Conservation (phyloP, 1,140 invertebrate species). For the Oedothorax gibbosus region DNA sequence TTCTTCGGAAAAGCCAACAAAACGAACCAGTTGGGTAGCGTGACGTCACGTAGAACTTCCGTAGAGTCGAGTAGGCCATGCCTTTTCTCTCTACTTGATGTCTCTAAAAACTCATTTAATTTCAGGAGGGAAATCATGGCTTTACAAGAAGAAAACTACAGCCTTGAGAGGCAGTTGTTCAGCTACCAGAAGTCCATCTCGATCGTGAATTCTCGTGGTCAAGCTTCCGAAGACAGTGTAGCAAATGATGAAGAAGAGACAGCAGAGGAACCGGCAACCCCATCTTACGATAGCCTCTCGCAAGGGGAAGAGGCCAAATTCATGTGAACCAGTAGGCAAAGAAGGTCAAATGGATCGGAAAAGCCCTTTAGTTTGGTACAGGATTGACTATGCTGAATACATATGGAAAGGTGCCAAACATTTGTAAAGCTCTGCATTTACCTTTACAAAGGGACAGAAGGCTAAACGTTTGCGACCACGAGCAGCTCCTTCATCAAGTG, state of each 20-base stretch:
- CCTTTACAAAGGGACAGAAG: too few species aligned
- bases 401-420: too few species aligned
- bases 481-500: constrained; percentile 36
- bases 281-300: not conserved
- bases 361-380: too few species aligned
- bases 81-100: too few species aligned
- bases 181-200: constrained; percentile 88
- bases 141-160: constrained; percentile 87
- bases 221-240: constrained; percentile 16
- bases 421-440: too few species aligned
- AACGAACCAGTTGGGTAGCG: too few species aligned
- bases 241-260: constrained; percentile 8
- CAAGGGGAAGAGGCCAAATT: constrained; percentile 43
- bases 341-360: too few species aligned
- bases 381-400: too few species aligned
- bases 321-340: constrained; percentile 1
- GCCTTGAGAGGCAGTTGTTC: constrained; percentile 85
- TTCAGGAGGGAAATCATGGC: constrained; percentile 83
- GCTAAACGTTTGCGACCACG: not conserved
- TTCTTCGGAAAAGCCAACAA: too few species aligned
- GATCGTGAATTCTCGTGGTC: constrained; percentile 72
- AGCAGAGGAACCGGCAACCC: not conserved
- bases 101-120: constrained; percentile 12
- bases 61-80: too few species aligned
- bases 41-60: too few species aligned